Conservation (phyloP, 2,888 invertebrate species). For the Trachelus troglodyta region DNA sequence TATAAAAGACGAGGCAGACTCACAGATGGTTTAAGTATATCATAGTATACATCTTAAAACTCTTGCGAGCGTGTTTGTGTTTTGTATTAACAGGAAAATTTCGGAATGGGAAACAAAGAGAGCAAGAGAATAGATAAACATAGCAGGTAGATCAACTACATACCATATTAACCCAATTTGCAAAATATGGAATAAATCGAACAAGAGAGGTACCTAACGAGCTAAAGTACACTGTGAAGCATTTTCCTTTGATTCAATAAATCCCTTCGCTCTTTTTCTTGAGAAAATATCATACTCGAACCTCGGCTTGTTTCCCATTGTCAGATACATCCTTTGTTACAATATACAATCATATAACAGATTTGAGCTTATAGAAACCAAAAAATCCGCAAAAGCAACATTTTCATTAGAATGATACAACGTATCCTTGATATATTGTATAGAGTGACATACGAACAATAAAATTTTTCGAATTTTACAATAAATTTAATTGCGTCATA, state of each 20-base stretch:
- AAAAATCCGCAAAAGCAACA: neutral
- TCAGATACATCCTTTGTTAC: neutral
- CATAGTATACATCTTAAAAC: conserved; percentile 49
- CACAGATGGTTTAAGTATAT: conserved; percentile 62
- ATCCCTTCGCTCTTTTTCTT: neutral
- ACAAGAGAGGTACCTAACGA: neutral
- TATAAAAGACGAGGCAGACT: conserved; percentile 65
- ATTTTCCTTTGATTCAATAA: neutral
- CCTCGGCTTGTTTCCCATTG: neutral
- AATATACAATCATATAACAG: neutral
- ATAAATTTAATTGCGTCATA: neutral
- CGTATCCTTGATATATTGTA: neutral
- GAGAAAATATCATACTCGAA: neutral
- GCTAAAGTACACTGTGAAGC: neutral
- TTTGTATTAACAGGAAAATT: neutral
- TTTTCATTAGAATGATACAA: neutral
- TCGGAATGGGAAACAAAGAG: neutral
- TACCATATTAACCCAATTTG: neutral
- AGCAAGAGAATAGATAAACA: neutral
- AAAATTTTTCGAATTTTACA: neutral
- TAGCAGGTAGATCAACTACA: neutral
- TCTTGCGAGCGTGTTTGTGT: conserved; percentile 34
- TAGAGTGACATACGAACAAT: neutral
- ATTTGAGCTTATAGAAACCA: neutral
- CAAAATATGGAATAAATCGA: neutral